Conservation (phyloP, 2,797 vertebrate species). For the Lagorchestes hirsutus region DNA sequence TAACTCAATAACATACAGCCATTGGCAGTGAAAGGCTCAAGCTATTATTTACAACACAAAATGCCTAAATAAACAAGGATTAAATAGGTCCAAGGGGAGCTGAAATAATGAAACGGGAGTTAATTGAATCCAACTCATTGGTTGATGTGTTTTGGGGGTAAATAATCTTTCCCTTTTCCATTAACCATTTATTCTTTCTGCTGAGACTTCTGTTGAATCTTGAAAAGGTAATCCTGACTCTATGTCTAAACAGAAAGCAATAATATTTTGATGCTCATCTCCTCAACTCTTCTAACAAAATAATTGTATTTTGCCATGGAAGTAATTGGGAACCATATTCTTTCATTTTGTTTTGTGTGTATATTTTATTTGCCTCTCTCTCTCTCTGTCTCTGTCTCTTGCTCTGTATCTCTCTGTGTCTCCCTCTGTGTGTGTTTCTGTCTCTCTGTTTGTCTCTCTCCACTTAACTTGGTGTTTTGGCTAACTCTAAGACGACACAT, state of each 20-base stretch:
- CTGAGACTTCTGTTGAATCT: neutral
- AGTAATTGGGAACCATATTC: neutral
- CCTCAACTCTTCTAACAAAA: neutral
- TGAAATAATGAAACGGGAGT: neutral
- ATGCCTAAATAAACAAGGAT: neutral
- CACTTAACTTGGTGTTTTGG: too few relatives aligned
- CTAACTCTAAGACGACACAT: too few relatives aligned
- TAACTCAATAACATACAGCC: neutral
- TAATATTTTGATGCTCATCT: neutral
- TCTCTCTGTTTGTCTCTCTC: too few relatives aligned
- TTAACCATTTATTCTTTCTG: neutral
- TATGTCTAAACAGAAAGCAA: neutral
- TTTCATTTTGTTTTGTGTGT: neutral
- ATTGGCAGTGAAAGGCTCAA: neutral
- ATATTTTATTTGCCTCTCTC: neutral
- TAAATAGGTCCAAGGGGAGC: neutral
- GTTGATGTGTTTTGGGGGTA: neutral
- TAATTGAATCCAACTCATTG: neutral
- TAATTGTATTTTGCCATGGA: neutral
- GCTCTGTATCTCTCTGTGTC: too few relatives aligned
- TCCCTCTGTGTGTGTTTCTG: too few relatives aligned
- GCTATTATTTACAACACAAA: neutral
- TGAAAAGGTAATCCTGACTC: neutral
- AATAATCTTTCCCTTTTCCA: neutral
- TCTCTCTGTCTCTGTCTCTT: neutral